Base-by-base conservation (phyloP, 2,113 vertebrate genomes). In the Tautogolabrus adspersus region DNA sequence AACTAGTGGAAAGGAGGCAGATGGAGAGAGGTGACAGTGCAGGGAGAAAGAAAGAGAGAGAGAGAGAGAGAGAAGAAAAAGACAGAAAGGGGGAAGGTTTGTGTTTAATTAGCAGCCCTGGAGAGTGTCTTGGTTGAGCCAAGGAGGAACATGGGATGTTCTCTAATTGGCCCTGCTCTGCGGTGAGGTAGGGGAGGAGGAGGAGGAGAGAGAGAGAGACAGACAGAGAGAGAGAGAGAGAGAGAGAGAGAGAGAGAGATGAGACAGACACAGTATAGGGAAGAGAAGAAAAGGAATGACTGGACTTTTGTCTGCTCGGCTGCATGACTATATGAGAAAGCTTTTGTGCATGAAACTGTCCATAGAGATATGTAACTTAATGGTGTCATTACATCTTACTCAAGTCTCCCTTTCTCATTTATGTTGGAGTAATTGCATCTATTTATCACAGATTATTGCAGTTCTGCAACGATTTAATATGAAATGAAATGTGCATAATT, bases 61-160 rank as follows among this genome's bases (percentile, higher is more conserved):
- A 47, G 47, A 49, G 47, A 58, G 49, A 73, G 69, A 52, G 55
- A 56, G 58, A 69, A 15, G 61, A 66, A 70, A 68, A 69, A 83
- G 68, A 77, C 51, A 80, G 75, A 83, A 75, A 87, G 64, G 61
- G 71, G 83, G 81, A 90, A 82, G 83, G 78, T 49, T 89, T 81
- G 82, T 91, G 91, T 92, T 95, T 94, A 94, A 94, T 94, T 92
- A 93, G 90, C 54, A 59, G 78, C 88, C 91, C 93, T 92, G 81
- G 91, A 93, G 92, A 93, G 86, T 23, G 75, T 83, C 89, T 89
- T 84, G 88, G 78, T 88, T 79, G 87, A 93, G 87, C 82, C 88
- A 71, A 87, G 85, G 85, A 90, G 77, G 82, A 92, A 90, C 72
- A 87, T 66, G 85, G 89, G 91, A 91, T 93, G 89, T 79, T 89